These are phyloP conservation scores for Thripadectes ignobilis DNA, from an alignment of 2,797 vertebrate species.

Conservation along the genomic window DNA sequence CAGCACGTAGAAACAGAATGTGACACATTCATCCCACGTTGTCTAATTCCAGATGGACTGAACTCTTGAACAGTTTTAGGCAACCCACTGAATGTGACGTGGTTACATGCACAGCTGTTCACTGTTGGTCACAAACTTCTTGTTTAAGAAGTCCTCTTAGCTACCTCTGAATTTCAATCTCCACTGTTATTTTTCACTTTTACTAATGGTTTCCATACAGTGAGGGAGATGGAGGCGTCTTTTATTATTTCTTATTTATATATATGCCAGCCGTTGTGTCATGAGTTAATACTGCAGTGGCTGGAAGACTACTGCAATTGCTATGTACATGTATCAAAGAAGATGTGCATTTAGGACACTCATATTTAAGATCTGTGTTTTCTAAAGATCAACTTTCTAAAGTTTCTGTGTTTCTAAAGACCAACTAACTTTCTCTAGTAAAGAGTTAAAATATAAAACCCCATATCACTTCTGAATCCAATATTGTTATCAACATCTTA, in stretches of 20 bases:
- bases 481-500: not conserved
- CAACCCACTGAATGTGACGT: not conserved
- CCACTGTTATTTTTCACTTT: not conserved
- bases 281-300: not conserved
- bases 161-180: not conserved
- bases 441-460: not conserved
- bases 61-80: not conserved
- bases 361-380: not conserved
- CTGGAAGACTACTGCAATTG: not conserved
- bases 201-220: not conserved
- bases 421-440: not conserved
- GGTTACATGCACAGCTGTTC: fast-evolving
- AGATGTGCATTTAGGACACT: not conserved
- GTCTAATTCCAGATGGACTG: fast-evolving
- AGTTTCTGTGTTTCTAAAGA: too few species aligned
- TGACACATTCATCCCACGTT: not conserved
- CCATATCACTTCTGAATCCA: not conserved
- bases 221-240: not conserved
- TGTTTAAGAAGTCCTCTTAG: not conserved
- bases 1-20: not conserved
- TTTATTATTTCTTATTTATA: not conserved
- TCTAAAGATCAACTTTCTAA: not conserved
- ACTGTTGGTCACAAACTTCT: not conserved
- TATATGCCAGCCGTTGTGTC: not conserved
- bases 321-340: not conserved